Conservation (phyloP, 2,888 invertebrate species). For the Chrysolina oricalcia region DNA sequence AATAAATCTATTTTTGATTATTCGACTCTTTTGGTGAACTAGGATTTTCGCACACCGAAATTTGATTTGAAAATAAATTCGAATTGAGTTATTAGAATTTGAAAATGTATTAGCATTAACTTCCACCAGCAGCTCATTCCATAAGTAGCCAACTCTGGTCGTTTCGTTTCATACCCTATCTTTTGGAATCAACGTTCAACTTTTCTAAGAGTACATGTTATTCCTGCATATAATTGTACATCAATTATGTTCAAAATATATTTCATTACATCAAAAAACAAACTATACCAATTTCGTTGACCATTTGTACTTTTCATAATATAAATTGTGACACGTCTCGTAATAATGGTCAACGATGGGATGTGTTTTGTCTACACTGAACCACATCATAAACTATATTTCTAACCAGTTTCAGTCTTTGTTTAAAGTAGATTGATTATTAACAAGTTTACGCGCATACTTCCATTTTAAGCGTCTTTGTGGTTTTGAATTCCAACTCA, state of each 20-base stretch:
- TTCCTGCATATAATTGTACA: slow-evolving; percentile 8
- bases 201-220: slow-evolving; percentile 4
- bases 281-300: slow-evolving; percentile 1
- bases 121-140: not conserved
- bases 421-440: slow-evolving; percentile 68
- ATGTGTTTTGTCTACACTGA: slow-evolving; percentile 19
- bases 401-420: slow-evolving; percentile 67
- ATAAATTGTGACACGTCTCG: not conserved
- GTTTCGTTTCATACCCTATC: not conserved
- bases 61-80: no score
- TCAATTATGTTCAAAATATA: slow-evolving; percentile 13
- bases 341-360: slow-evolving; percentile 24
- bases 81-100: no score
- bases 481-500: slow-evolving; percentile 57
- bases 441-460: slow-evolving; percentile 68
- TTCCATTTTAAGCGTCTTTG: slow-evolving; percentile 65
- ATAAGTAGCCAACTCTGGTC: not conserved
- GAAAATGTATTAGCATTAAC: no score
- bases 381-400: slow-evolving; percentile 40
- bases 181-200: not conserved
- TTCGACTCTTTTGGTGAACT: no score
- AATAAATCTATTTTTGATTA: no score
- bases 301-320: not conserved
- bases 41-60: no score
- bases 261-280: slow-evolving; percentile 14